Conservation (phyloP, 1,140 invertebrate genomes). For the Conus ventricosus region DNA sequence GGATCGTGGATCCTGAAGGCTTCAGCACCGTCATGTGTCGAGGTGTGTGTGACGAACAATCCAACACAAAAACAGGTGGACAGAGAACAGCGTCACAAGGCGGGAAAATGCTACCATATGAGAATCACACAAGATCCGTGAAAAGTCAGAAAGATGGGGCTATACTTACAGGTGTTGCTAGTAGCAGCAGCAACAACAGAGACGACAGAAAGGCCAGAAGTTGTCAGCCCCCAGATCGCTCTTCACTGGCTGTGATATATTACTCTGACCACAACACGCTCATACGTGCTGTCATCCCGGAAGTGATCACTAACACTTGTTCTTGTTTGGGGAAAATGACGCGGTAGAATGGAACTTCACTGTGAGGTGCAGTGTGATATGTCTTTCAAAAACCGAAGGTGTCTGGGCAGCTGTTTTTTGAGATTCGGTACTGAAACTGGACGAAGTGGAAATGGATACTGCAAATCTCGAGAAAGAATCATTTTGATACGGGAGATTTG, state of each 20-base stretch:
- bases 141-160: neutral
- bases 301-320: neutral
- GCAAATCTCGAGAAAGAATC: neutral
- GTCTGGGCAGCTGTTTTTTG: neutral
- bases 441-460: neutral
- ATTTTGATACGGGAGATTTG: neutral
- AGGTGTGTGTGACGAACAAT: neutral
- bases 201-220: neutral
- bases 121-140: neutral
- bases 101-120: neutral
- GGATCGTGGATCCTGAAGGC: constrained; percentile 19
- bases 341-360: neutral
- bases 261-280: neutral
- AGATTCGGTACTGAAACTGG: neutral
- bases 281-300: neutral
- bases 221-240: neutral
- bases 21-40: constrained; percentile 7
- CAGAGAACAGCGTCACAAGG: neutral
- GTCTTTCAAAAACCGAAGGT: neutral
- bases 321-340: neutral
- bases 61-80: neutral
- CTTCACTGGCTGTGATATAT: neutral
- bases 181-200: neutral
- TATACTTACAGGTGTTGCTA: neutral
- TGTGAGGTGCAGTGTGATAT: neutral